A percentile compares a stretch with the other conserved stretches of the same genome.
Conservation (phyloP, 2,113 vertebrate genomes). For the Amblyopsis rosae region DNA sequence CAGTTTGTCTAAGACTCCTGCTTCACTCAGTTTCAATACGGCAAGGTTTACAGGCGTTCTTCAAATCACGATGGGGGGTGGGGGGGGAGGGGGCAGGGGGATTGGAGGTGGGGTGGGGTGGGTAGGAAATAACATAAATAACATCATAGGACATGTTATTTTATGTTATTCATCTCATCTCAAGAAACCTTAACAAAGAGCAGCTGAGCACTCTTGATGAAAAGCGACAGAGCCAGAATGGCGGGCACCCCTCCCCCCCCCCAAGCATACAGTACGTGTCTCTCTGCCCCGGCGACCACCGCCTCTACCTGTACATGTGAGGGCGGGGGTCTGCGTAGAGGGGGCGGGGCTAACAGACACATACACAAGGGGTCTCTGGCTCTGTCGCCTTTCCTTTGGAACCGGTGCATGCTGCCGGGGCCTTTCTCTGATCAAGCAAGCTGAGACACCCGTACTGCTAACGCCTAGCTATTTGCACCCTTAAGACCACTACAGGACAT, state of each 20-base stretch:
- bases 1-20: conserved; percentile 99
- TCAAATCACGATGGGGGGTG: conserved; percentile 78
- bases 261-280: no score
- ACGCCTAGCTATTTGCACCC: conserved; percentile 65
- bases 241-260: no score
- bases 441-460: conserved; percentile 87
- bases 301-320: no score
- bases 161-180: conserved; percentile 99
- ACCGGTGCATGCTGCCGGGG: conserved; percentile 95
- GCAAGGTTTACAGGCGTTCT: conserved; percentile 99
- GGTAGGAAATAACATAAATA: conserved; percentile 99
- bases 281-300: no score
- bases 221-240: conserved; percentile 88
- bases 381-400: conserved; percentile 93
- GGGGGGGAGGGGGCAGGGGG: conserved; percentile 19
- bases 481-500: no score
- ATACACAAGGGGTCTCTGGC: conserved; percentile 86
- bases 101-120: conserved; percentile 25
- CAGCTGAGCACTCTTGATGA: conserved; percentile 86
- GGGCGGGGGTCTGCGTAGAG: conserved; percentile 21
- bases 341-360: conserved; percentile 82
- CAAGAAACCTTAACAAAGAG: conserved; percentile 89
- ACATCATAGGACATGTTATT: conserved; percentile 99
- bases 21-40: conserved; percentile 99
- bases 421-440: conserved; percentile 71